These are phyloP conservation scores for Brachylomia viminalis DNA, from an alignment of 2,888 invertebrate genomes.

Conservation along the genomic window DNA sequence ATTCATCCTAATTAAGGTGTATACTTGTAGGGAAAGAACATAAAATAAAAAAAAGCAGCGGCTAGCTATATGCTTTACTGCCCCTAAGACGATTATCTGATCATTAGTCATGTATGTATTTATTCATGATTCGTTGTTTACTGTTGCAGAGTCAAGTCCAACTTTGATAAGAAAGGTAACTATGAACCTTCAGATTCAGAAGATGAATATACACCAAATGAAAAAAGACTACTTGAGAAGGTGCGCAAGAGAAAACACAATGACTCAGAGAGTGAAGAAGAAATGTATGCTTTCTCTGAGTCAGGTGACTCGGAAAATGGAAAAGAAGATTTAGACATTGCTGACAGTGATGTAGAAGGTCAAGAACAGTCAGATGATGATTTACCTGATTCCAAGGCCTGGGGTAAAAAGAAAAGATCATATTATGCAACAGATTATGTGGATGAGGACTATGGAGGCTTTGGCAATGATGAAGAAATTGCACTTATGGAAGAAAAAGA, in stretches of 20 bases:
- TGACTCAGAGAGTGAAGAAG: slow-evolving; percentile 91
- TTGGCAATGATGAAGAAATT: slow-evolving; percentile 92
- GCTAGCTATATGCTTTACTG: background rate
- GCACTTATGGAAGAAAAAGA: slow-evolving; percentile 95
- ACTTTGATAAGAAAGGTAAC: slow-evolving; percentile 87
- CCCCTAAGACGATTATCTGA: background rate
- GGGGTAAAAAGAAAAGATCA: slow-evolving; percentile 95
- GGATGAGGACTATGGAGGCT: slow-evolving; percentile 95
- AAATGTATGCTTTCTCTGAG: slow-evolving; percentile 91
- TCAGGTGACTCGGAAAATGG: slow-evolving; percentile 86
- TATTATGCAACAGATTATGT: slow-evolving; percentile 97
- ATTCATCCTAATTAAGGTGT: background rate
- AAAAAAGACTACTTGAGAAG: slow-evolving; percentile 91
- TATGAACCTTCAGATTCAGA: slow-evolving; percentile 93
- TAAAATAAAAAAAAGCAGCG: background rate
- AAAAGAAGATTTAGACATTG: slow-evolving; percentile 87
- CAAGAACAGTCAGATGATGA: slow-evolving; percentile 92
- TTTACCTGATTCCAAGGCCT: slow-evolving; percentile 95
- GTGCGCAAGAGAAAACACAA: slow-evolving; percentile 89
- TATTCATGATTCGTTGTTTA: slow-evolving; percentile 4
- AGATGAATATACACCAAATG: slow-evolving; percentile 92
- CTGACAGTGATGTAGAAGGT: slow-evolving; percentile 95
- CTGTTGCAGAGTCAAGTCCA: slow-evolving; percentile 83
- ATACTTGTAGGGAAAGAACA: background rate
- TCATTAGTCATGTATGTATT: background rate